Evolutionary conservation across 2,888 invertebrate species (phyloP).

Genomic region (Nomada fucata): DNA sequence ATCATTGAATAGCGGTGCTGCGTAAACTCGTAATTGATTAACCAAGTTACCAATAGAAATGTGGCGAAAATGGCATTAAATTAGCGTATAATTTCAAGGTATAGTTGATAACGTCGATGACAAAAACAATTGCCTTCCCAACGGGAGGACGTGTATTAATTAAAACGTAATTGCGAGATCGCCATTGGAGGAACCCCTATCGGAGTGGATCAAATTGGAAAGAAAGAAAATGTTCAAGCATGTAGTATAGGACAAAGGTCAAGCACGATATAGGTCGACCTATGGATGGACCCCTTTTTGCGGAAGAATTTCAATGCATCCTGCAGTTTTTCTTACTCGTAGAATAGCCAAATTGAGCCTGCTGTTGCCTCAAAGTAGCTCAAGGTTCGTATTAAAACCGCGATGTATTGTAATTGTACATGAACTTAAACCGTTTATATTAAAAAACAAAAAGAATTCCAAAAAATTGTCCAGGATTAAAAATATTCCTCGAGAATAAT

Average conservation of each 20-base stretch:
- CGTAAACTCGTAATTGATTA: not conserved
- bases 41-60: not conserved
- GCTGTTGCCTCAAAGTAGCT: constrained; percentile 31
- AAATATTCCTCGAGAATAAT: constrained; percentile 16
- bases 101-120: not conserved
- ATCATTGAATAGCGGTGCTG: not conserved
- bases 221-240: not conserved
- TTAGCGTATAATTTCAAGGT: not conserved
- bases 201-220: not conserved
- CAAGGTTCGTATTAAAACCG: constrained; percentile 34
- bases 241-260: constrained; percentile 8
- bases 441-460: not conserved
- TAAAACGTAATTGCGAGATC: not conserved
- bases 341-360: constrained; percentile 15
- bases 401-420: not conserved
- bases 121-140: not conserved
- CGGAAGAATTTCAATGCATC: constrained; percentile 13
- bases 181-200: not conserved
- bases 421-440: constrained; percentile 15
- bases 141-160: not conserved
- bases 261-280: constrained; percentile 38
- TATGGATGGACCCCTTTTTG: constrained; percentile 1
- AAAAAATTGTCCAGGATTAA: constrained; percentile 10
- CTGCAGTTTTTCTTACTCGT: constrained; percentile 23
- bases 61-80: too few species aligned